Percentiles rank a stretch among this genome's conserved stretches.
Conservation (phyloP, 92 coral and sea anemone species). For the Plumapathes pennacea region DNA sequence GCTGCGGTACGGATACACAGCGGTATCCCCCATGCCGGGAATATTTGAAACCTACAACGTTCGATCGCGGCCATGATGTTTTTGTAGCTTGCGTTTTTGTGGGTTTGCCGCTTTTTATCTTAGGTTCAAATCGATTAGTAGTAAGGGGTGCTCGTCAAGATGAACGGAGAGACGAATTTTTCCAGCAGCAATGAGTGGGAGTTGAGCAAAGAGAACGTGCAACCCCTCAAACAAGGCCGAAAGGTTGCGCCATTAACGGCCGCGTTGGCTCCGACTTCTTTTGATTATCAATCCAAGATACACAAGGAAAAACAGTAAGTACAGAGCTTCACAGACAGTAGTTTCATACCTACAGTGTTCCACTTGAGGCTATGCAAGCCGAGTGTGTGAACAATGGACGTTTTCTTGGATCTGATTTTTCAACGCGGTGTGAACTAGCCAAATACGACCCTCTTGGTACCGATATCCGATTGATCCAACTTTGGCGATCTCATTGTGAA, state of each 20-base stretch:
- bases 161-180: constrained; percentile 59
- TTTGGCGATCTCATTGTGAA: no score
- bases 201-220: constrained; percentile 94
- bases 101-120: background rate
- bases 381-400: background rate
- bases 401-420: background rate
- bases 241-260: constrained; percentile 85
- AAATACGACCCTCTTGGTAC: no score
- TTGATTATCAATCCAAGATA: constrained; percentile 73
- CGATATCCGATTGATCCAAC: no score
- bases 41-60: constrained; percentile 63
- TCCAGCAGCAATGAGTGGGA: constrained; percentile 90
- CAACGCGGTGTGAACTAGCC: no score
- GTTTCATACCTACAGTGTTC: no score
- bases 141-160: constrained; percentile 1
- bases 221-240: constrained; percentile 91
- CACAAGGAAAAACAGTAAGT: constrained; percentile 89
- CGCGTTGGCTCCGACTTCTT: constrained; percentile 79
- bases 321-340: background rate
- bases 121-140: constrained; percentile 1
- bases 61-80: constrained; percentile 6
- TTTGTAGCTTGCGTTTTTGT: constrained; percentile 14
- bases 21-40: constrained; percentile 60
- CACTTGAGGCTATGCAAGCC: background rate
- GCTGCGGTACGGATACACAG: constrained; percentile 9